These are phyloP conservation scores for Tetrao urogallus DNA, from an alignment of 2,113 vertebrate genomes.

Conservation along the genomic window DNA sequence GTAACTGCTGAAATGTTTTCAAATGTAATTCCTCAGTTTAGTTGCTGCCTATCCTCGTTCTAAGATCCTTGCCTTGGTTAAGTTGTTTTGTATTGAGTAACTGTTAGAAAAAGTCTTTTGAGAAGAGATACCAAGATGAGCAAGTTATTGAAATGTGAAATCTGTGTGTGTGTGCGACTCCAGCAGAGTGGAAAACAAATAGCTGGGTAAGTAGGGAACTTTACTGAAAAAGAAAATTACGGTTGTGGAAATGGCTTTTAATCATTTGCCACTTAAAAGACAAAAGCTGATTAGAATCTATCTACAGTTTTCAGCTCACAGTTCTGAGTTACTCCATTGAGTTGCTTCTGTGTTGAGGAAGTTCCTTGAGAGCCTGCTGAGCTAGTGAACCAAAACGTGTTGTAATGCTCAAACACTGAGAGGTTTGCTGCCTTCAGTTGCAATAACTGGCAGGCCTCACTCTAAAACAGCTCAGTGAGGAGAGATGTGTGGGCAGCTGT, in stretches of 20 bases:
- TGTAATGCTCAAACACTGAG: not conserved
- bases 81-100: not conserved
- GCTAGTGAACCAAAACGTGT: not conserved
- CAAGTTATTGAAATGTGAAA: not conserved
- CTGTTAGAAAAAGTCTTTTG: not conserved
- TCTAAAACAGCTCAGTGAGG: not conserved
- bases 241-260: not conserved
- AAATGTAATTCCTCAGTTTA: not conserved
- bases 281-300: not conserved
- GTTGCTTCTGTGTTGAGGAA: not conserved
- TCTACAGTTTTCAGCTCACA: not conserved
- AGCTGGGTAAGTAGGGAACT: not conserved
- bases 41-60: not conserved
- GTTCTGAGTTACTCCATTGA: not conserved
- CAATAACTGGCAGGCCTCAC: not conserved
- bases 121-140: not conserved
- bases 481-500: not conserved
- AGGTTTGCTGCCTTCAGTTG: not conserved
- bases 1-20: not conserved
- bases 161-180: not conserved
- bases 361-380: not conserved
- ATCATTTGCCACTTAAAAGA: not conserved
- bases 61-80: not conserved
- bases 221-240: not conserved
- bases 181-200: not conserved